Evolutionary conservation across 2,888 invertebrate genomes (phyloP), one percentile per base, ranked within the genome.

Genomic region (Plagodis dolabraria): DNA sequence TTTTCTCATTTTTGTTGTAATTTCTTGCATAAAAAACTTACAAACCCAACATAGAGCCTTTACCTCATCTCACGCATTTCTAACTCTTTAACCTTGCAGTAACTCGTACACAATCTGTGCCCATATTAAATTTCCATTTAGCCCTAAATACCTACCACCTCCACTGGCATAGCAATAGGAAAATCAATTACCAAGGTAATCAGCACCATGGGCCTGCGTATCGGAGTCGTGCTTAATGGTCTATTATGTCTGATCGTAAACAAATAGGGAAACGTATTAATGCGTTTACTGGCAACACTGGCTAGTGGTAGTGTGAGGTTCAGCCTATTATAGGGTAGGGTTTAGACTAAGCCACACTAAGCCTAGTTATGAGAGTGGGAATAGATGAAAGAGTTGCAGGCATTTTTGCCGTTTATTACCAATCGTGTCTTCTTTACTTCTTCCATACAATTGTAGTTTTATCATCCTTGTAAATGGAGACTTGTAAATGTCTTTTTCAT

Each of bases 191-290:
- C 64, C 43, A 60, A 64, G 62, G 40, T 63, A 68, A 68, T 68
- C 68, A 68, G 64, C 59, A 52, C 55, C 8, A 22, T 46, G 46
- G 64, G 63, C 59, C 64, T 54, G 60, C 40, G 44, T 67, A 69
- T 70, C 60, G 33, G 44, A 51, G 42, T 51, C 11, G 70, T 68
- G 47, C 69, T 70, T 77, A 79, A 79, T 79, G 74, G 75, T 61
- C 75, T 74, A 80, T 80, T 80, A 76, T 75, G 68, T 65, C 45
- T 60, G 69, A 62, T 71, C 76, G 68, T 79, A 79, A 79, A 80
- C 79, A 77, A 79, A 79, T 77, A 77, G 76, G 73, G 76, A 80
- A 76, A 69, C 66, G 72, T 68, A 76, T 76, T 79, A 77, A 72
- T 71, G 74, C 74, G 69, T 75, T 70, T 65, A 40, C 40, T 40